Evolutionary conservation across 2,888 invertebrate genomes (phyloP).

Genomic region (Nomada lathburiana): DNA sequence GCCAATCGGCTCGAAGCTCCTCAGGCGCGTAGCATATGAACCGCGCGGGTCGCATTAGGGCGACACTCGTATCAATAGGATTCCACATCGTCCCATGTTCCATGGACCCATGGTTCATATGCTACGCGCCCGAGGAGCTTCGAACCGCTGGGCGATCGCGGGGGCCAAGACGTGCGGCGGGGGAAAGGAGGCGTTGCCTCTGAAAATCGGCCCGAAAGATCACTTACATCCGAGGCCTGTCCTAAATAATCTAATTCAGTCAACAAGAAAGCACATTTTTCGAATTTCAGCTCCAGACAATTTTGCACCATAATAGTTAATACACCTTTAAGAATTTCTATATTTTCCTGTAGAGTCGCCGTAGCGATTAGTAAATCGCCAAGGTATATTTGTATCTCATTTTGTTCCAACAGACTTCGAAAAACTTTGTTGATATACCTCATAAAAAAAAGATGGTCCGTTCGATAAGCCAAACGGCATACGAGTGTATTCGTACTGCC

Average conservation of each 20-base stretch:
- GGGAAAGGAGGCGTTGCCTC: too few relatives aligned
- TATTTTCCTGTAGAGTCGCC: conserved; percentile 29
- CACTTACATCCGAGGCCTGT: too few relatives aligned
- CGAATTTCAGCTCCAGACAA: conserved; percentile 43
- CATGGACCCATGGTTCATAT: too few relatives aligned
- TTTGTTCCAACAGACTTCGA: conserved; percentile 14
- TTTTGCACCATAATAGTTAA: conserved; percentile 12
- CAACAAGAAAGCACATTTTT: conserved; percentile 62
- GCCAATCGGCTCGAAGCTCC: too few relatives aligned
- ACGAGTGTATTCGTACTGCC: conserved; percentile 43
- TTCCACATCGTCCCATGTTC: too few relatives aligned
- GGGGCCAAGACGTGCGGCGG: too few relatives aligned
- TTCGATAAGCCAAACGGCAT: conserved; percentile 46
- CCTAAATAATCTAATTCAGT: conserved; percentile 61
- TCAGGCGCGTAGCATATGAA: too few relatives aligned
- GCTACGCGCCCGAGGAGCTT: too few relatives aligned
- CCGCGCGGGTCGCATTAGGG: too few relatives aligned
- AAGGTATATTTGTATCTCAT: conserved; percentile 35
- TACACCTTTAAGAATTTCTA: conserved; percentile 32
- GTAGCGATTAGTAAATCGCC: conserved; percentile 51
- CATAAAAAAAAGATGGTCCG: conserved; percentile 40
- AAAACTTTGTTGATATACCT: conserved; percentile 41
- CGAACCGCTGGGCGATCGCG: too few relatives aligned
- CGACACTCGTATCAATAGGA: too few relatives aligned
- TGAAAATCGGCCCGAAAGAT: too few relatives aligned